Conservation (phyloP, 2,113 vertebrate species). For the Sminthopsis crassicaudata region DNA sequence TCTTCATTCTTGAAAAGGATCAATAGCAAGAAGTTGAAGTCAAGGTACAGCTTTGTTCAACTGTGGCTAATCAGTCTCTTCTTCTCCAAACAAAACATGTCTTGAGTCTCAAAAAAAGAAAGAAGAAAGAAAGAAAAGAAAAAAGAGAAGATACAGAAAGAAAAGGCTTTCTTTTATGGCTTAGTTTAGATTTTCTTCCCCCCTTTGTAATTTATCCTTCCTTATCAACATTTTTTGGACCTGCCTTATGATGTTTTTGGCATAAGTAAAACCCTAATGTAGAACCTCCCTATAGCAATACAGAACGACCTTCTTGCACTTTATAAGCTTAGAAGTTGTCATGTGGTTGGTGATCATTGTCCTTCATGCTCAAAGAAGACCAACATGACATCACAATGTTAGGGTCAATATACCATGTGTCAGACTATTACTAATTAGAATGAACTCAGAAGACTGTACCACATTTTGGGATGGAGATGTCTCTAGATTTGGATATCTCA, state of each 20-base stretch:
- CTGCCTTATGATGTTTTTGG: neutral
- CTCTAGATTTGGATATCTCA: neutral
- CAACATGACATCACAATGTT: neutral
- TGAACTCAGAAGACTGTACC: neutral
- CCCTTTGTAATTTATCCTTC: neutral
- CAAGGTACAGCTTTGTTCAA: too few relatives aligned
- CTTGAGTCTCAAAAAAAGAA: too few relatives aligned
- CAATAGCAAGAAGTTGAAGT: too few relatives aligned
- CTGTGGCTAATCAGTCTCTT: too few relatives aligned
- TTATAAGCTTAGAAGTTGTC: neutral
- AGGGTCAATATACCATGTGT: neutral
- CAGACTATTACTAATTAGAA: too few relatives aligned
- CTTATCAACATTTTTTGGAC: neutral
- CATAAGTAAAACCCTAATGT: neutral
- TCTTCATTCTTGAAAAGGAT: too few relatives aligned
- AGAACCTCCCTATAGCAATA: neutral
- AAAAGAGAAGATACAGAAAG: too few relatives aligned
- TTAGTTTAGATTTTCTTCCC: neutral
- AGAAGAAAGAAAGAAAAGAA: too few relatives aligned
- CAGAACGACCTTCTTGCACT: too few relatives aligned
- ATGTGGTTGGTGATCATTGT: neutral
- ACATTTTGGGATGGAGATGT: neutral
- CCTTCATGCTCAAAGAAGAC: neutral
- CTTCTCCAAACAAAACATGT: too few relatives aligned
- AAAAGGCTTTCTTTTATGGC: too few relatives aligned